Evolutionary conservation across 2,888 invertebrate species (phyloP).

Genomic region (Drosophila niveifrons): DNA sequence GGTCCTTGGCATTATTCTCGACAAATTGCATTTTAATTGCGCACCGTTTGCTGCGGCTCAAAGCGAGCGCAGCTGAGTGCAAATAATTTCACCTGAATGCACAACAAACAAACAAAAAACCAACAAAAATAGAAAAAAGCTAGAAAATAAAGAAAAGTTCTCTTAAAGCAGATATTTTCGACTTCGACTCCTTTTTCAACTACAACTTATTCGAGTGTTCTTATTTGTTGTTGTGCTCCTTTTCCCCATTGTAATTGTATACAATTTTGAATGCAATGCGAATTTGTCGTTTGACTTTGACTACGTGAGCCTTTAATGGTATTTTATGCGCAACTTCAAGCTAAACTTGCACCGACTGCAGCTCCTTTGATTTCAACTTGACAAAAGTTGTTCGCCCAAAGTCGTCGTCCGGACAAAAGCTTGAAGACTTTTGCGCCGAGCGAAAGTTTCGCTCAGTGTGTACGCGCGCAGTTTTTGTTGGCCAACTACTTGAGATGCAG

Average conservation of each 20-base stretch:
- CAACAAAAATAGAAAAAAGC: constrained; percentile 35
- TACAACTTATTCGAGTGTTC: neutral
- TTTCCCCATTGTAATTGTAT: constrained; percentile 42
- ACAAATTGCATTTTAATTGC: constrained; percentile 78
- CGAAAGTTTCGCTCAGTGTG: constrained; percentile 48
- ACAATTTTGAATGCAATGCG: constrained; percentile 59
- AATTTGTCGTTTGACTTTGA: constrained; percentile 77
- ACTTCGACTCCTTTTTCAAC: neutral
- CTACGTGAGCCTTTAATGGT: constrained; percentile 77
- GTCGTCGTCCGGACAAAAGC: constrained; percentile 37
- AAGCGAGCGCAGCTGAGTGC: constrained; percentile 66
- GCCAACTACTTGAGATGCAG: constrained; percentile 75
- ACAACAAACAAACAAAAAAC: constrained; percentile 57
- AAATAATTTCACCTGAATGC: constrained; percentile 70
- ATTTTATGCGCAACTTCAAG: constrained; percentile 62
- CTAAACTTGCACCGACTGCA: constrained; percentile 59
- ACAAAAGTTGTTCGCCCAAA: constrained; percentile 68
- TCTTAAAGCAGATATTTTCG: constrained; percentile 57
- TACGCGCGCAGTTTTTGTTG: constrained; percentile 38
- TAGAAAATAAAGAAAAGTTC: constrained; percentile 43
- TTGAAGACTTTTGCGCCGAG: constrained; percentile 17
- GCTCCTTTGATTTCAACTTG: constrained; percentile 72
- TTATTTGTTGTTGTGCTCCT: constrained; percentile 3
- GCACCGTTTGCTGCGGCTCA: constrained; percentile 47
- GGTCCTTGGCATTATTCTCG: constrained; percentile 52